These are phyloP conservation scores for Lasiommata megera DNA, from an alignment of 2,888 invertebrate genomes.

Conservation along the genomic window DNA sequence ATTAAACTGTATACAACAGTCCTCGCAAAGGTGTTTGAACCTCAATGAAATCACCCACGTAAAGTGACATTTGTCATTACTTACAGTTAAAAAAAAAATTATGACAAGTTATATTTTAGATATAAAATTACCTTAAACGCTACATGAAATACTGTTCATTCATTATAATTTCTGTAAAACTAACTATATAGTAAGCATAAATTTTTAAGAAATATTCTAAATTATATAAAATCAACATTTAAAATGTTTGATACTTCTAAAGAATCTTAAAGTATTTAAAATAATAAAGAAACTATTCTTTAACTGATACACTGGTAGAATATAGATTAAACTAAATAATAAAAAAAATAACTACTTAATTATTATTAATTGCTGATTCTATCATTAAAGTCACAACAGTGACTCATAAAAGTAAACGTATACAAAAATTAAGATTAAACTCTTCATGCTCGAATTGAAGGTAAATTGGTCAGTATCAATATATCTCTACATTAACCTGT, in stretches of 20 bases:
- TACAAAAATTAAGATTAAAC: slow-evolving; percentile 69
- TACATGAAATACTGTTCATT: slow-evolving; percentile 76
- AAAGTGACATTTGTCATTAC: slow-evolving; percentile 40
- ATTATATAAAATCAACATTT: slow-evolving; percentile 49
- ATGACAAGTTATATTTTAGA: slow-evolving; percentile 38
- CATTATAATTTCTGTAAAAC: slow-evolving; percentile 57
- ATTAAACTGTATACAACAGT: slow-evolving; percentile 69
- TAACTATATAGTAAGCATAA: slow-evolving; percentile 54
- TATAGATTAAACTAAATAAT: slow-evolving; percentile 46
- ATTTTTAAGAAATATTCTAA: slow-evolving; percentile 44
- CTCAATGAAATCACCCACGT: slow-evolving; percentile 31
- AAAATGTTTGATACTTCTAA: slow-evolving; percentile 45
- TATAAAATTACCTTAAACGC: slow-evolving; percentile 43
- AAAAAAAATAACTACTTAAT: slow-evolving; percentile 51
- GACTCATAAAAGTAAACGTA: slow-evolving; percentile 76
- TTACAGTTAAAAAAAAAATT: slow-evolving; percentile 43
- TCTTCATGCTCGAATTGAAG: neutral
- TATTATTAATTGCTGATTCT: slow-evolving; percentile 60
- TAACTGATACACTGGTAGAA: slow-evolving; percentile 48
- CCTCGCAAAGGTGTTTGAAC: slow-evolving; percentile 48
- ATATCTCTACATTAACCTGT: neutral
- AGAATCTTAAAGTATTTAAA: slow-evolving; percentile 40
- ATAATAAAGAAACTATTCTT: slow-evolving; percentile 45
- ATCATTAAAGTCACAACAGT: slow-evolving; percentile 70
- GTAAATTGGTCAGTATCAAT: neutral